Percentiles rank a stretch among this genome's conserved stretches.
These are phyloP conservation scores for Prionailurus viverrinus DNA, from an alignment of 2,113 vertebrate genomes.

Conservation along the genomic window DNA sequence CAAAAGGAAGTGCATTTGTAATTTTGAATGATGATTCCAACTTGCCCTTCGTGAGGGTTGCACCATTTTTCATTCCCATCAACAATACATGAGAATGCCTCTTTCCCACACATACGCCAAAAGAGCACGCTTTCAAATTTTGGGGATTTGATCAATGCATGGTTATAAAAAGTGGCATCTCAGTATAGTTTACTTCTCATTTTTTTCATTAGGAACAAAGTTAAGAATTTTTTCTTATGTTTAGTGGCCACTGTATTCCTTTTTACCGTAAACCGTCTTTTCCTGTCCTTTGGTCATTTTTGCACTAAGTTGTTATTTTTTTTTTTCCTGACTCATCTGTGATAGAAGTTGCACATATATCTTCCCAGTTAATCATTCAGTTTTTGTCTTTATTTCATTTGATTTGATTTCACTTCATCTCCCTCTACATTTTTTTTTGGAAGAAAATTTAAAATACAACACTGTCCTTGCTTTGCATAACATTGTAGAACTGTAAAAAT, in stretches of 20 bases:
- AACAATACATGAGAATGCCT: fast-evolving
- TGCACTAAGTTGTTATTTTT: not conserved
- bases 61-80: not conserved
- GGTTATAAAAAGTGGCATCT: not conserved
- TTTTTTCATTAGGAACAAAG: slow-evolving; percentile 32
- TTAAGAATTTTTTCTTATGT: slow-evolving; percentile 6
- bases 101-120: not conserved
- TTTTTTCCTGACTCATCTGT: not conserved
- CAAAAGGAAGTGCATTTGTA: slow-evolving; percentile 29
- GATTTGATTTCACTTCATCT: slow-evolving; percentile 5
- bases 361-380: not conserved
- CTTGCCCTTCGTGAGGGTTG: not conserved
- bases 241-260: not conserved
- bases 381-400: not conserved
- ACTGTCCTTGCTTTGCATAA: not conserved
- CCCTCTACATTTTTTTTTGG: not conserved
- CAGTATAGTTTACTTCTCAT: not conserved
- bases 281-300: not conserved
- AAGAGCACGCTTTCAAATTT: not conserved
- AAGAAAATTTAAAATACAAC: not conserved
- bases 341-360: not conserved
- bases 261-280: not conserved
- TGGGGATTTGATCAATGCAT: not conserved
- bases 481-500: not conserved
- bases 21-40: not conserved